Base-by-base conservation (phyloP, 2,797 vertebrate species). In the Pipistrellus pygmaeus region DNA sequence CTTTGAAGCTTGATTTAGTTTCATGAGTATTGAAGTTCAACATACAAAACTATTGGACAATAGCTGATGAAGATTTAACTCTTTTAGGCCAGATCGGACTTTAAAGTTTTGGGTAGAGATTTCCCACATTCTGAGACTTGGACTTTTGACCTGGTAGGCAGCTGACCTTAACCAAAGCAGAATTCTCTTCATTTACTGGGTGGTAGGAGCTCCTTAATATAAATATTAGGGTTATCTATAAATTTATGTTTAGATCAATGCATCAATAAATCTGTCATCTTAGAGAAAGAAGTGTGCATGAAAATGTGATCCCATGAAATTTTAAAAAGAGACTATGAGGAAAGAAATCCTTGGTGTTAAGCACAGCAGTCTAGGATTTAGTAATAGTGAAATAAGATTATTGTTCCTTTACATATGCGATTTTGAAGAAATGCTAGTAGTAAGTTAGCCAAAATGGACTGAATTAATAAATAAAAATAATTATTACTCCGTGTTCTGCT, bases 401-500 rank as follows among this genome's bases (percentile, higher is more conserved):
- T 82, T 80, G 20, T 71, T 92, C 9, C 9, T 92, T 94, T 90
- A 77, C 64, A 53, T 90, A 85, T 66, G 73, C 15, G 32, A 84
- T 73, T 84, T 83, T 53, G 55, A 81, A 87, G 46, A 76, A 76
- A 76, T 96, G 64, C 8, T 23, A 91, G 46, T 75, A 73, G 20
- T 32, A 84, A 14, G 27, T 93, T 91, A 89, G 48, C 21, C 30
- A 80, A 95, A 96, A 73, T 85, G 46, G 23, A 92, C 9, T 30
- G 6, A 94, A 81, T 91, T 81, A 94, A 91, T 91, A 83, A 93
- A 91, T 91, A 41, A 82, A 66, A 85, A 60, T 90, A 78, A 12
- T 77, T 87, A 32, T 91, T 78, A 15, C 9, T 57, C 46, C 64
- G 8, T 73, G 27, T 88, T 84, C 93, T 73, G 6, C 32, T 76